phyloP scores from a whole-genome alignment of 2,888 invertebrate species.

The Cepaea hortensis region DNA sequence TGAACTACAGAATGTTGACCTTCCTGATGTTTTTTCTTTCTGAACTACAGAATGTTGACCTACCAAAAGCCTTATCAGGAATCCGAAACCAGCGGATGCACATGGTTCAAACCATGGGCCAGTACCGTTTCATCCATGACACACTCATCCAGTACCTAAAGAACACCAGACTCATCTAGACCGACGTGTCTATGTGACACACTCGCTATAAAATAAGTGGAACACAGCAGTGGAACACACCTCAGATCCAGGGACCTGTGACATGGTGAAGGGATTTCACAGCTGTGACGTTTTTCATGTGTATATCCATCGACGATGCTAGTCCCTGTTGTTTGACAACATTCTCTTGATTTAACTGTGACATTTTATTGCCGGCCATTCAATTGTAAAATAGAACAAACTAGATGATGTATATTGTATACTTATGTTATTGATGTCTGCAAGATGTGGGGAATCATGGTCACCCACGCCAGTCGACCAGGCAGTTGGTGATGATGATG shows the following conservation, averaged over 20 bases:
- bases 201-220: not conserved
- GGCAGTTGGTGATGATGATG: too few species aligned
- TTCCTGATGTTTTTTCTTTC: not conserved
- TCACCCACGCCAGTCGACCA: too few species aligned
- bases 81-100: slow-evolving; percentile 91
- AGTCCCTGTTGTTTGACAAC: not conserved
- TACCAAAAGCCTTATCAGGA: slow-evolving; percentile 87
- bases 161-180: slow-evolving; percentile 89
- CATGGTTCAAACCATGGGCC: slow-evolving; percentile 90
- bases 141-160: slow-evolving; percentile 89
- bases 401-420: not conserved
- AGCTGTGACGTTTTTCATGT: not conserved
- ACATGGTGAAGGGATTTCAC: not conserved
- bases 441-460: too few species aligned
- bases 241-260: too few species aligned
- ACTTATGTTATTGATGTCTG: too few species aligned
- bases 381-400: not conserved
- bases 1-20: slow-evolving; percentile 48
- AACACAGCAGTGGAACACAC: too few species aligned
- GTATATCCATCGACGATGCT: too few species aligned
- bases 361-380: not conserved
- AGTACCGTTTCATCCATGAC: slow-evolving; percentile 92
- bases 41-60: slow-evolving; percentile 85
- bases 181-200: not conserved
- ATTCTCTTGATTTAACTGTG: not conserved